phyloP scores from a whole-genome alignment of 2,113 vertebrate species.

The Hystrix brachyura region DNA sequence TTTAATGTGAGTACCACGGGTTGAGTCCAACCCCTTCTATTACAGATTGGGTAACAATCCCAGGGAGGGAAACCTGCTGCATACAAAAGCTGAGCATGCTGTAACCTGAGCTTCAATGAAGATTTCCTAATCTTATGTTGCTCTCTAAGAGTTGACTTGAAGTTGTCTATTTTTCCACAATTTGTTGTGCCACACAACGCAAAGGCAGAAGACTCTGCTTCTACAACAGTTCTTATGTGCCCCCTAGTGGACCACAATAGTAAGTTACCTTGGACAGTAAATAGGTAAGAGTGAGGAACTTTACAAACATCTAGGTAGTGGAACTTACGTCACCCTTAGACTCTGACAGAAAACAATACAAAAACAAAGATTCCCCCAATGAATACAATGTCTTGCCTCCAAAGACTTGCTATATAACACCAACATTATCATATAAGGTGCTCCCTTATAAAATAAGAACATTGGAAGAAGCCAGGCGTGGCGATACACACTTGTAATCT shows the following conservation, averaged over 20 bases:
- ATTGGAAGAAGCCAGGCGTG: background rate
- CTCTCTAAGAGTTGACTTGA: background rate
- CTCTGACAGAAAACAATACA: background rate
- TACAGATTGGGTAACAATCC: background rate
- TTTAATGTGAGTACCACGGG: background rate
- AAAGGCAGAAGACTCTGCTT: background rate
- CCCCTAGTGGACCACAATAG: slow-evolving; percentile 60
- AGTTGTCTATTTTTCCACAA: background rate
- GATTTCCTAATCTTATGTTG: background rate
- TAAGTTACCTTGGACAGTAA: background rate
- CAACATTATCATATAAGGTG: background rate
- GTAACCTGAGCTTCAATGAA: background rate
- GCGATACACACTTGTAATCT: background rate
- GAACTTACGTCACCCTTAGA: background rate
- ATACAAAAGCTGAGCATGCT: background rate
- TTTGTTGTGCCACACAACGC: background rate
- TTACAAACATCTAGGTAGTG: background rate
- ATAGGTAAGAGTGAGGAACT: background rate
- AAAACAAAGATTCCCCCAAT: background rate
- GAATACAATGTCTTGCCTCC: background rate
- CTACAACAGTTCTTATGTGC: slow-evolving; percentile 7
- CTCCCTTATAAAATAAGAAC: background rate
- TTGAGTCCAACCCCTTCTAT: background rate
- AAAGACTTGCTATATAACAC: background rate
- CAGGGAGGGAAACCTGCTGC: background rate